Evolutionary conservation across 2,797 vertebrate genomes (phyloP).

Genomic region (Paedocypris micromegethes): DNA sequence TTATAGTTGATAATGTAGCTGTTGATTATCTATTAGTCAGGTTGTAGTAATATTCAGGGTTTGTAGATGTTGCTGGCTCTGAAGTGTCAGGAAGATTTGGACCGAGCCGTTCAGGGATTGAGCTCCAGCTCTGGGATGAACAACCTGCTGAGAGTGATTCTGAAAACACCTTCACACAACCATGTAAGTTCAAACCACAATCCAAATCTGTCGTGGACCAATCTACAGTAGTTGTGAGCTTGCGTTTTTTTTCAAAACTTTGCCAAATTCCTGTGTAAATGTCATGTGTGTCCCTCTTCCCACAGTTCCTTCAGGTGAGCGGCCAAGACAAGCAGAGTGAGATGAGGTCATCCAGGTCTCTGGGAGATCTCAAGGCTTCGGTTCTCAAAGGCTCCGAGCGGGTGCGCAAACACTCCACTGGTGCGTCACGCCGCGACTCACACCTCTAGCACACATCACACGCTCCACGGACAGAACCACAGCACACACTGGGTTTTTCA

Average conservation of each 20-base stretch:
- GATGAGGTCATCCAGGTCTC: conserved; percentile 84
- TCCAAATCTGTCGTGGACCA: no score
- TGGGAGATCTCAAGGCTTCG: conserved; percentile 88
- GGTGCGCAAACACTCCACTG: conserved; percentile 85
- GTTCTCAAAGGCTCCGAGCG: conserved; percentile 81
- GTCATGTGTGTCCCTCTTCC: conserved; percentile 39
- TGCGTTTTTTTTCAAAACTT: not conserved
- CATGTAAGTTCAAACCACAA: conserved; percentile 69
- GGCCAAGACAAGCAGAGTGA: conserved; percentile 84
- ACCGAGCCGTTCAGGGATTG: conserved; percentile 74
- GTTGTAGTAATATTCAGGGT: conserved; percentile 41
- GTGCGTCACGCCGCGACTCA: conserved; percentile 56
- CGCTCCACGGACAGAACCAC: not conserved
- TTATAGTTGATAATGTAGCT: no score
- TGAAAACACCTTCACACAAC: conserved; percentile 81
- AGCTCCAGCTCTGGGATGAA: conserved; percentile 73
- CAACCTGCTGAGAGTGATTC: conserved; percentile 77
- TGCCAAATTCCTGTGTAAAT: not conserved
- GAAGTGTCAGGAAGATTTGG: conserved; percentile 88
- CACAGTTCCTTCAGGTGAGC: conserved; percentile 80
- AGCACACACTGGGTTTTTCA: not conserved
- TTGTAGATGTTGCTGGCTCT: conserved; percentile 76
- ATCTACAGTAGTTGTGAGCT: no score
- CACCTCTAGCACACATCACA: conserved; percentile 23
- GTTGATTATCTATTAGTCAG: not conserved